Evolutionary conservation across 2,113 vertebrate species (phyloP).

Genomic region (Noturus placidus): DNA sequence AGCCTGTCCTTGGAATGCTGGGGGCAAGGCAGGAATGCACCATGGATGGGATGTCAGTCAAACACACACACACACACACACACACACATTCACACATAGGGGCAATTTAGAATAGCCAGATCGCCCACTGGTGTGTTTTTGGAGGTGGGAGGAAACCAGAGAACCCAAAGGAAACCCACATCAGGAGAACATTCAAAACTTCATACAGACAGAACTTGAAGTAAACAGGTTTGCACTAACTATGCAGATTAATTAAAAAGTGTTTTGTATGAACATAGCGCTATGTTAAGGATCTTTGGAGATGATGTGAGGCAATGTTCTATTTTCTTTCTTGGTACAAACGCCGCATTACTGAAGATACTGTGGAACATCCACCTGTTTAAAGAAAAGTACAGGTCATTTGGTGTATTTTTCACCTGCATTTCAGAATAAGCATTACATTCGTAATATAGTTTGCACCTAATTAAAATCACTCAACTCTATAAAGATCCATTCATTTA

Average conservation of each 20-base stretch:
- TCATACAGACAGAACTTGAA: background rate
- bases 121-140: background rate
- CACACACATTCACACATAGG: background rate
- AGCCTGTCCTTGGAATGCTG: background rate
- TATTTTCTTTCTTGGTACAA: background rate
- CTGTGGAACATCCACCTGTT: slow-evolving; percentile 71
- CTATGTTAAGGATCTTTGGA: background rate
- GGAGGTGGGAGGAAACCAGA: background rate
- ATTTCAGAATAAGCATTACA: background rate
- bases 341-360: slow-evolving; percentile 60
- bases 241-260: background rate
- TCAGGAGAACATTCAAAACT: background rate
- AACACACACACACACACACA: background rate
- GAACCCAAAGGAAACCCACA: background rate
- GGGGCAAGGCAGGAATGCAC: background rate
- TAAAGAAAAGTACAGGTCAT: slow-evolving; percentile 23
- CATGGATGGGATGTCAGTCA: background rate
- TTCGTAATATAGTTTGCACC: background rate
- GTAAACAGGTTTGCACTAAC: background rate
- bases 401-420: background rate
- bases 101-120: background rate
- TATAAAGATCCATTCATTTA: background rate
- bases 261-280: background rate
- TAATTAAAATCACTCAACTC: background rate
- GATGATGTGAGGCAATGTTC: background rate